Evolutionary conservation across 2,797 vertebrate genomes (phyloP).

Genomic region (Coracias cyanogaster): DNA sequence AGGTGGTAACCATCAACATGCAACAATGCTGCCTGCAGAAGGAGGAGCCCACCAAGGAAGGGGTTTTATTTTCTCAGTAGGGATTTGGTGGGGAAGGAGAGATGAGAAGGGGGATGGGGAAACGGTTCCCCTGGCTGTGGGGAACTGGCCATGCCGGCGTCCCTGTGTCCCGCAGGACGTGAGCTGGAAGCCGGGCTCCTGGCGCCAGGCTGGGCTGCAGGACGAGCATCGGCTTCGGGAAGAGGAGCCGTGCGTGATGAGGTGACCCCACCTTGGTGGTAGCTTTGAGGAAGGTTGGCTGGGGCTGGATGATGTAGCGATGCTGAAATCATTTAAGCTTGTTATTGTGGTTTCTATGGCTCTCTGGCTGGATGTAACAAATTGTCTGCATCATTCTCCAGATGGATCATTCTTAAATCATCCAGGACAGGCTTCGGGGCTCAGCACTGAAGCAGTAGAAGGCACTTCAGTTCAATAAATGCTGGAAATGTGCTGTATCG

Average conservation of each 20-base stretch:
- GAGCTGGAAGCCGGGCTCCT: not conserved
- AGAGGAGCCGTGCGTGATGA: accelerated
- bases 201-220: not conserved
- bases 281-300: slow-evolving; percentile 3
- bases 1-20: not conserved
- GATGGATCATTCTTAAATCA: slow-evolving; percentile 68
- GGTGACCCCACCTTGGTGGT: not conserved
- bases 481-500: slow-evolving; percentile 21
- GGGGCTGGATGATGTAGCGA: slow-evolving; percentile 42
- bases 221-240: not conserved
- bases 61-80: not conserved
- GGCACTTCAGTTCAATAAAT: slow-evolving; percentile 41
- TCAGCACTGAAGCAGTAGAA: not conserved
- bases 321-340: slow-evolving; percentile 60
- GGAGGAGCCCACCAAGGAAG: not conserved
- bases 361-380: slow-evolving; percentile 66
- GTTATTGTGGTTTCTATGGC: slow-evolving; percentile 63
- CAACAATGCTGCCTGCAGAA: not conserved
- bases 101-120: not conserved
- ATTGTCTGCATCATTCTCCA: slow-evolving; percentile 66
- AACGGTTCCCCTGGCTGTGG: accelerated
- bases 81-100: not conserved
- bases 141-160: accelerated
- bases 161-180: not conserved
- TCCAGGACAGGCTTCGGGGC: slow-evolving; percentile 53